Evolutionary conservation across 1,140 invertebrate species (phyloP), one percentile per base, ranked within the genome.

Genomic region (Drosophila tristis): DNA sequence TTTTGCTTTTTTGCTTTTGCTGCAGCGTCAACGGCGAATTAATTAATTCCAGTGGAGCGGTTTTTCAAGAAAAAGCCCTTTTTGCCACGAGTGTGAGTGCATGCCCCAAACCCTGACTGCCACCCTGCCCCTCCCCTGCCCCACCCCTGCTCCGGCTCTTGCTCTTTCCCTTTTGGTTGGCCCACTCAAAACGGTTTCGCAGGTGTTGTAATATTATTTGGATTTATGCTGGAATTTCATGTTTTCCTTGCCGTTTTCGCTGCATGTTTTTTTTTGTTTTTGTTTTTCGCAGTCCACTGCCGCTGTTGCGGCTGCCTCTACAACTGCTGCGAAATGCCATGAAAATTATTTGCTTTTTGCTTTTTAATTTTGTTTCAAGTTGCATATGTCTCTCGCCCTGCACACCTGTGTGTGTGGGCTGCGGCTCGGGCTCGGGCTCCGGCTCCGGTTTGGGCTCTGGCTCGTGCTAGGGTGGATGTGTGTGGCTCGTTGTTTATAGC

Each of bases 151-250:
- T 39, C 50, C 25, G 11, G 20, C 29, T 20, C 50, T 3, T 5
- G 2, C 35, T 2, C 11, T 13, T 11, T 11, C 35, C 13, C 35
- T 39, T 39, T 31, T 31, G 23, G 20, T 25, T 25, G 58, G 53
- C 15, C 45, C 84, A 82, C 84, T 89, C 77, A 65, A 82, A 87
- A 89, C 61, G 59, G 44, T 89, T 87, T 75, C 78, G 73, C 84
- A 89, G 84, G 84, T 89, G 84, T 89, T 89, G 84, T 80, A 80
- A 89, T 89, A 89, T 84, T 89, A 89, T 89, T 89, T 89, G 85
- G 76, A 89, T 89, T 89, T 89, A 90, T 84, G 75, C 77, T 77
- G 80, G 73, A 78, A 75, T 76, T 75, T 75, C 42, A 64, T 62
- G 64, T 77, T 70, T 71, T 72, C 39, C 59, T 70, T 70, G 20